Conservation (phyloP, 2,888 invertebrate species). For the Gastracanthus pulcherrimus region DNA sequence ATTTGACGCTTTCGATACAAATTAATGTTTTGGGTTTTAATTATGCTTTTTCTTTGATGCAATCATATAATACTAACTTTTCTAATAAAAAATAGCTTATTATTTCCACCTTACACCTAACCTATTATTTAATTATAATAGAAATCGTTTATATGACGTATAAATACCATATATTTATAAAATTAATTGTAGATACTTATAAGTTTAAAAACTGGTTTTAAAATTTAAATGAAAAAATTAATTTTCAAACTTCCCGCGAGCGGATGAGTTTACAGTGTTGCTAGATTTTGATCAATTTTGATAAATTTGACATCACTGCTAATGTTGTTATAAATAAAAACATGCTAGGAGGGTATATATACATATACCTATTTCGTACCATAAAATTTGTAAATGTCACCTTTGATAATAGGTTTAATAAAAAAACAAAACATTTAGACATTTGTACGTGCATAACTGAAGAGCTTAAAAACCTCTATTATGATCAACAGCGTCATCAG, state of each 20-base stretch:
- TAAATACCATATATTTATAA: too few relatives aligned
- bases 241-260: conserved; percentile 26
- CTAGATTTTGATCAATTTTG: background rate
- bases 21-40: too few relatives aligned
- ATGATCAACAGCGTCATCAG: background rate
- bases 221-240: background rate
- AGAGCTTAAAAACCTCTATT: background rate
- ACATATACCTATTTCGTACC: background rate
- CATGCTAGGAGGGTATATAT: conserved; percentile 9
- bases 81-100: too few relatives aligned
- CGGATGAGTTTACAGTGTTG: background rate
- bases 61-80: too few relatives aligned
- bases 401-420: conserved; percentile 20
- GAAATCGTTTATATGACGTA: too few relatives aligned
- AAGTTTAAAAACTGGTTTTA: too few relatives aligned
- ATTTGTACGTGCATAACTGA: background rate
- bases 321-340: conserved; percentile 47
- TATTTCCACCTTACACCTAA: too few relatives aligned
- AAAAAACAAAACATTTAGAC: background rate
- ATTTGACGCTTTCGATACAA: background rate
- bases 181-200: too few relatives aligned
- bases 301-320: conserved; percentile 46
- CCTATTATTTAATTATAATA: too few relatives aligned
- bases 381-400: conserved; percentile 44
- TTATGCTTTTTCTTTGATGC: too few relatives aligned